Base-by-base conservation (phyloP, 1,140 invertebrate genomes). In the Aricia agestis region DNA sequence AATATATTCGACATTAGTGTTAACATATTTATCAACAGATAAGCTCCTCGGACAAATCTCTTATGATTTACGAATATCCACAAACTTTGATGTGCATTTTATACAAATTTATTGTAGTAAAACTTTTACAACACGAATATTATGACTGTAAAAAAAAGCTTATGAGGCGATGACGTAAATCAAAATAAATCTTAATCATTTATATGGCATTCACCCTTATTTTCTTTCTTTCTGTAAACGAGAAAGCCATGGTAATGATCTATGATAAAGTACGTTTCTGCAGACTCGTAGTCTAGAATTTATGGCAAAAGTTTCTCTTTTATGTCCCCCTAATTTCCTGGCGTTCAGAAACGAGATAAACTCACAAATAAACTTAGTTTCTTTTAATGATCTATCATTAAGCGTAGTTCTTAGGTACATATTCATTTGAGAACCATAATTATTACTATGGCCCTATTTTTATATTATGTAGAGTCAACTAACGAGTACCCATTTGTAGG, bases 201-300 rank as follows among this genome's bases (percentile, higher is more conserved):
- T 52, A 13, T 52, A 52, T 13, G 10, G 45, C 45, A 11, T 13
- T 52, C 11, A 52, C 45, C 45, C 45, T 52, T 52, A 72, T 19
- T 63, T 63, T 63, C 59, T 63, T 63, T 19, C 9, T 63, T 25
- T 19, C 17, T 36, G 52, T 9, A 18, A 59, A 9, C 4, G 18
- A 59, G 58, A 25, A 63, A 63, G 6, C 19, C 59, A 19, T 25
- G 59, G 59, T 63, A 63, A 63, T 63, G 59, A 63, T 63, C 59
- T 63, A 63, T 63, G 59, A 63, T 19, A 63, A 63, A 59, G 58
- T 19, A 19, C 58, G 58, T 19, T 17, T 59, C 58, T 59, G 58
- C 58, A 59, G 58, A 63, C 59, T 63, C 59, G 59, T 19, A 19
- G 59, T 63, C 59, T 19, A 63, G 59, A 63, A 63, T 63, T 63